A percentile compares a stretch with the other conserved stretches of the same genome.
Conservation (phyloP, 2,113 vertebrate species). For the Leucopternis melanops region DNA sequence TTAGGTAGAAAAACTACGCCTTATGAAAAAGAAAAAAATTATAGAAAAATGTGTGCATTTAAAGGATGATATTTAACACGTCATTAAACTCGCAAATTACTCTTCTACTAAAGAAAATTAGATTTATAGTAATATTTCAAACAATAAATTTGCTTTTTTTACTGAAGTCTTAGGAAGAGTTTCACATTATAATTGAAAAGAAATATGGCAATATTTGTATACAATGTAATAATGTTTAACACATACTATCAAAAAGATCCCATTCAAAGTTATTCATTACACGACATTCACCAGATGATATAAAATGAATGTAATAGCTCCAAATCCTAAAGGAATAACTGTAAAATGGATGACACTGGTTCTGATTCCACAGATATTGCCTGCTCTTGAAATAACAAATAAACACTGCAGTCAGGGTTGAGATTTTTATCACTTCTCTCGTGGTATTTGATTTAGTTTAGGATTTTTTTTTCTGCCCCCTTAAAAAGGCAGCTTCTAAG, state of each 20-base stretch:
- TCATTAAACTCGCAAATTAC: neutral
- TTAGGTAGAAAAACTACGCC: neutral
- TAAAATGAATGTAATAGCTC: accelerated
- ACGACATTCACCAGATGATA: neutral
- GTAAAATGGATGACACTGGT: neutral
- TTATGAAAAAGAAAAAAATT: neutral
- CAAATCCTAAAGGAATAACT: neutral
- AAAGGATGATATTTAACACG: neutral
- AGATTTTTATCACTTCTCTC: neutral
- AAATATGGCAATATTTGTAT: neutral
- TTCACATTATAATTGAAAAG: neutral
- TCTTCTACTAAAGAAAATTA: neutral
- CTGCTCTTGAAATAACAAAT: neutral
- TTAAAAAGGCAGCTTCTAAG: neutral
- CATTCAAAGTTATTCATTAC: neutral
- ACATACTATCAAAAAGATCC: neutral
- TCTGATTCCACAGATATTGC: neutral
- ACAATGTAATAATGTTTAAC: neutral
- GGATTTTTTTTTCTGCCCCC: neutral
- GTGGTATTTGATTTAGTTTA: neutral
- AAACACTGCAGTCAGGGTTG: neutral
- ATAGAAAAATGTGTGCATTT: accelerated
- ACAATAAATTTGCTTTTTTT: neutral
- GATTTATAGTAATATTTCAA: neutral
- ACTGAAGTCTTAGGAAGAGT: neutral